Evolutionary conservation across 2,113 vertebrate species (phyloP).

Genomic region (Channa maculata): DNA sequence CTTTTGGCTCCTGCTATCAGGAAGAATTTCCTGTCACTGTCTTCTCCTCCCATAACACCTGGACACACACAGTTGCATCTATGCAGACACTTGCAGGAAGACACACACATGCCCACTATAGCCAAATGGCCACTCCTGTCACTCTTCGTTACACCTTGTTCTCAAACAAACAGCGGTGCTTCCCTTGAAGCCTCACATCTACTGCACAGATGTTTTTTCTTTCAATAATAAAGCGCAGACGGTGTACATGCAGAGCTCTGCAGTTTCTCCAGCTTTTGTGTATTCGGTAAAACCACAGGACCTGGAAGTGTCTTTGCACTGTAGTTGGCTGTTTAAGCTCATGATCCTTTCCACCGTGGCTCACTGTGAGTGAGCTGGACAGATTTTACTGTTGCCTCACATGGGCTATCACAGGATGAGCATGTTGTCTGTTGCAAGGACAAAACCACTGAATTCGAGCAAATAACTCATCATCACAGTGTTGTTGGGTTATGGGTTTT

Average conservation of each 20-base stretch:
- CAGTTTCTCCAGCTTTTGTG: background rate
- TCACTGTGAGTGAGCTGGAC: conserved; percentile 9
- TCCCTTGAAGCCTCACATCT: conserved; percentile 27
- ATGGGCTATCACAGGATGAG: conserved; percentile 14
- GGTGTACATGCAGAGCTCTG: conserved; percentile 43
- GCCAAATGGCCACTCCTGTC: conserved; percentile 73
- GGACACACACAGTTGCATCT: conserved; percentile 49
- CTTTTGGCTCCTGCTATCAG: conserved; percentile 67
- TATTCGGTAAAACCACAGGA: conserved; percentile 17
- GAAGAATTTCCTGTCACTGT: conserved; percentile 66
- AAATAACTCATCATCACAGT: conserved; percentile 1
- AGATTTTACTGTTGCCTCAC: conserved; percentile 1
- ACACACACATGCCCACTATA: conserved; percentile 14
- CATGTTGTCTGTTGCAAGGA: background rate
- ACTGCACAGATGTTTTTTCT: conserved; percentile 60
- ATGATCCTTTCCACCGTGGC: conserved; percentile 4
- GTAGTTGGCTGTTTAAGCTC: conserved; percentile 13
- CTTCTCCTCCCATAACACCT: conserved; percentile 64
- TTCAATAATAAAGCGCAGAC: conserved; percentile 37
- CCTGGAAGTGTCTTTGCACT: conserved; percentile 2
- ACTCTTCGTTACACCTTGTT: conserved; percentile 60
- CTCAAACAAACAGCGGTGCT: conserved; percentile 39
- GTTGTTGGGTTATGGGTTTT: background rate
- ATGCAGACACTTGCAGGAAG: conserved; percentile 13
- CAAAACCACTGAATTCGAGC: background rate